Evolutionary conservation across 2,113 vertebrate species (phyloP).

Genomic region (Mobula hypostoma): DNA sequence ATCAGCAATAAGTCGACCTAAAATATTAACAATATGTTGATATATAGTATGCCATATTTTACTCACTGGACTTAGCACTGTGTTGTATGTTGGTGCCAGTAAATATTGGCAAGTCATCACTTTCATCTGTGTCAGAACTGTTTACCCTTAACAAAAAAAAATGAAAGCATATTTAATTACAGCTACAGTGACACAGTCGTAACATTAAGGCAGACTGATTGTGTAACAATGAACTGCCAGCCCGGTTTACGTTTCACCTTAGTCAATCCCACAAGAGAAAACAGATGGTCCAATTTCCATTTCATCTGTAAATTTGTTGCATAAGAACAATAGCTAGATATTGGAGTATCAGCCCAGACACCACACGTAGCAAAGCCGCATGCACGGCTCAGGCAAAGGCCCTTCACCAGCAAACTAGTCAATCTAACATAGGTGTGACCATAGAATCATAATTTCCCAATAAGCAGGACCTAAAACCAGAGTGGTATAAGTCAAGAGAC

Average conservation of each 20-base stretch:
- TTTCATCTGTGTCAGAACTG: conserved; percentile 31
- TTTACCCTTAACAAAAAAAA: neutral
- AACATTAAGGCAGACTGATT: neutral
- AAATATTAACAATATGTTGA: neutral
- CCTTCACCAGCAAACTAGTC: no score
- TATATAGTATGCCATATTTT: no score
- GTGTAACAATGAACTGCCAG: neutral
- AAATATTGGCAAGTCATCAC: conserved; percentile 8
- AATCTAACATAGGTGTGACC: no score
- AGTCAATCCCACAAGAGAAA: neutral
- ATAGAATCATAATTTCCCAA: no score
- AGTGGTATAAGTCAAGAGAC: no score
- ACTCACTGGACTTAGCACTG: neutral
- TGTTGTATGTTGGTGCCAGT: neutral
- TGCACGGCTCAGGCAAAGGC: no score
- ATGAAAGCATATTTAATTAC: neutral
- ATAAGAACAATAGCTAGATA: no score
- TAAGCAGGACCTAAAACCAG: no score
- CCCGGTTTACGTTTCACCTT: neutral
- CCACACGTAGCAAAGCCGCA: no score
- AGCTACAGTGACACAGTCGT: neutral
- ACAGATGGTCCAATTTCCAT: neutral
- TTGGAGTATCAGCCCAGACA: no score
- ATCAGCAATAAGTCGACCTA: neutral
- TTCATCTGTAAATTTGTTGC: neutral